phyloP scores from a whole-genome alignment of 2,888 invertebrate species.

The Drosophila lutescens region DNA sequence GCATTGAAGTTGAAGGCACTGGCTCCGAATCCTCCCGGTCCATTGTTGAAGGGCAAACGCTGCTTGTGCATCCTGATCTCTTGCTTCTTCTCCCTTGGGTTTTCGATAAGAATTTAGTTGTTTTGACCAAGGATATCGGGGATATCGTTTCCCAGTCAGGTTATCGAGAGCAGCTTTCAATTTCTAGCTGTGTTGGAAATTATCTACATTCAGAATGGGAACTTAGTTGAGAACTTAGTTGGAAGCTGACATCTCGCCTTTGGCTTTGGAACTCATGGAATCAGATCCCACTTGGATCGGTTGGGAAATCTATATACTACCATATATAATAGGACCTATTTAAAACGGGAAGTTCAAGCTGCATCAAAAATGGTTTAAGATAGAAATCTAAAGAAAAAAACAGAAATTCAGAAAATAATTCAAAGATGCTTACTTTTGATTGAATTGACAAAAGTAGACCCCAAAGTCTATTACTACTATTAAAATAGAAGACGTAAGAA shows the following conservation, averaged over 20 bases:
- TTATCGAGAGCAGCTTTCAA: constrained; percentile 8
- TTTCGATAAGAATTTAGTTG: not conserved
- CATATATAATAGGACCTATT: too few relatives aligned
- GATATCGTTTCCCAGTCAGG: constrained; percentile 2
- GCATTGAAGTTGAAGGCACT: constrained; percentile 36
- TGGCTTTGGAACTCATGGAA: not conserved
- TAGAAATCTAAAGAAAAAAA: too few relatives aligned
- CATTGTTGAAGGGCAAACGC: constrained; percentile 60
- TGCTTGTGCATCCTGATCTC: constrained; percentile 56
- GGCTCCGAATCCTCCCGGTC: constrained; percentile 27
- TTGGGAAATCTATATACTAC: not conserved
- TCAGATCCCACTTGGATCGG: constrained; percentile 20
- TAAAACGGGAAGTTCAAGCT: too few relatives aligned
- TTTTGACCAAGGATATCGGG: not conserved
- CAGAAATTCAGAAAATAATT: too few relatives aligned
- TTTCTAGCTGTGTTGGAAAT: constrained; percentile 49
- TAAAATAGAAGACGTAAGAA: too few relatives aligned
- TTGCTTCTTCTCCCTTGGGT: not conserved
- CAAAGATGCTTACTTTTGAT: too few relatives aligned
- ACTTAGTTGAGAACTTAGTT: not conserved
- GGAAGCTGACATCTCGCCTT: not conserved
- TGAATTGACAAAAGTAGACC: too few relatives aligned
- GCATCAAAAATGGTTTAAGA: too few relatives aligned
- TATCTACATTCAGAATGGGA: constrained; percentile 30
- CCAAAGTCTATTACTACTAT: too few relatives aligned